phyloP scores from a whole-genome alignment of 2,113 vertebrate genomes.

The Brachyistius frenatus region DNA sequence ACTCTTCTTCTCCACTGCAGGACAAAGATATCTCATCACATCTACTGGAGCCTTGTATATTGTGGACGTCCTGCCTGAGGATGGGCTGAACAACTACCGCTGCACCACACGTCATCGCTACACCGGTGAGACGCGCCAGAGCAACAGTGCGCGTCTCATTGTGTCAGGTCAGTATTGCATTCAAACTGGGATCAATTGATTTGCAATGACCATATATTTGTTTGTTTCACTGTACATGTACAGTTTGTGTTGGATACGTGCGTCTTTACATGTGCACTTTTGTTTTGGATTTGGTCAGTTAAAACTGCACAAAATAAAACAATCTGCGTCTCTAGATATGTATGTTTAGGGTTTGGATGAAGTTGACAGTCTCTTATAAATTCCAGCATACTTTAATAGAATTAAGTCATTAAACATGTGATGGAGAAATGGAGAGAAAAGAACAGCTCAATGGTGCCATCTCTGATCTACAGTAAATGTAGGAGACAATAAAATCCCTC shows the following conservation, averaged over 20 bases:
- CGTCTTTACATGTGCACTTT: neutral
- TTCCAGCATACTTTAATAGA: neutral
- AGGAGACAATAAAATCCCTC: neutral
- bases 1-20: constrained; percentile 73
- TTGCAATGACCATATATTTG: neutral
- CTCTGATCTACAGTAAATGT: neutral
- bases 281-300: neutral
- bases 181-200: neutral
- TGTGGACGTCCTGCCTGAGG: constrained; percentile 98
- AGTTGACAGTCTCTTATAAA: too few relatives aligned
- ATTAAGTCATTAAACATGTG: neutral
- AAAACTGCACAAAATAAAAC: too few relatives aligned
- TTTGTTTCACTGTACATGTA: neutral
- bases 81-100: constrained; percentile 98
- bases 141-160: constrained; percentile 97
- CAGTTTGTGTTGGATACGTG: neutral
- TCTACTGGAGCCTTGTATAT: constrained; percentile 99
- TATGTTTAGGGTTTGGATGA: too few relatives aligned
- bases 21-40: constrained; percentile 99
- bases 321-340: too few relatives aligned
- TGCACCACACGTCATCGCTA: constrained; percentile 97
- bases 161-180: constrained; percentile 89
- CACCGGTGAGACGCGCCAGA: constrained; percentile 97
- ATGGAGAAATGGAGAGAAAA: neutral
- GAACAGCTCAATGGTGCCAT: too few relatives aligned